Conservation (phyloP, 2,888 invertebrate species). For the Ophioninae sp. region DNA sequence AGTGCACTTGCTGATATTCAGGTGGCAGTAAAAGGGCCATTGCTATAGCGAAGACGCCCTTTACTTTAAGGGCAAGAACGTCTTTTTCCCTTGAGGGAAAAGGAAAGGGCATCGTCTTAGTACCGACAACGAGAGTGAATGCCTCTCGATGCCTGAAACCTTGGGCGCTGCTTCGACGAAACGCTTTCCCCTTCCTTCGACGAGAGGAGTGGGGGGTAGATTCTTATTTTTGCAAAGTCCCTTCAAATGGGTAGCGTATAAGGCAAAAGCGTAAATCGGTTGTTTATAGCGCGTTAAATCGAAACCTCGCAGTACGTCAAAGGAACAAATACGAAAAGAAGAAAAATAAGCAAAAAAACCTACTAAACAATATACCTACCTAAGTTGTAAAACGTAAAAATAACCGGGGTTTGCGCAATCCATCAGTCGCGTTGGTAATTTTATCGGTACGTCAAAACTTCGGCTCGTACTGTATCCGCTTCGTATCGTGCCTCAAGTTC, state of each 20-base stretch:
- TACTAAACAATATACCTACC: neutral
- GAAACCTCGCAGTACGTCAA: slow-evolving; percentile 4
- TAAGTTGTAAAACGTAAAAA: neutral
- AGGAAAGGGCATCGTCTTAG: too few relatives aligned
- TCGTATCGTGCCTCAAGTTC: slow-evolving; percentile 1
- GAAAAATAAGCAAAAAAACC: neutral
- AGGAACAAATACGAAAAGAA: neutral
- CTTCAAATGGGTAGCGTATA: neutral
- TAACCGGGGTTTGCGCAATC: slow-evolving; percentile 13
- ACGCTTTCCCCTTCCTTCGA: slow-evolving; percentile 1
- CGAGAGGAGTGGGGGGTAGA: neutral
- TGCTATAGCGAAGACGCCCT: slow-evolving; percentile 15
- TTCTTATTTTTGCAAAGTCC: slow-evolving; percentile 27
- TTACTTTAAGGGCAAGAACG: slow-evolving; percentile 4
- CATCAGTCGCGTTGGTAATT: slow-evolving; percentile 9
- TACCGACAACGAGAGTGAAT: neutral
- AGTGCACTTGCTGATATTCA: slow-evolving; percentile 16
- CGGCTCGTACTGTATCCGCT: slow-evolving; percentile 7
- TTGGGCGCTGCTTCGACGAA: slow-evolving; percentile 13
- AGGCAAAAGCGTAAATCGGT: neutral
- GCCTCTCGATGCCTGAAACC: slow-evolving; percentile 15
- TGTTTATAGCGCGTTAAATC: slow-evolving; percentile 4
- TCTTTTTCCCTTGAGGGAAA: too few relatives aligned
- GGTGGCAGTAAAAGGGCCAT: neutral
- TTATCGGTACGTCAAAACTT: slow-evolving; percentile 16